These are phyloP conservation scores for Coregonus sp. DNA, from an alignment of 2,797 vertebrate genomes.

Conservation along the genomic window DNA sequence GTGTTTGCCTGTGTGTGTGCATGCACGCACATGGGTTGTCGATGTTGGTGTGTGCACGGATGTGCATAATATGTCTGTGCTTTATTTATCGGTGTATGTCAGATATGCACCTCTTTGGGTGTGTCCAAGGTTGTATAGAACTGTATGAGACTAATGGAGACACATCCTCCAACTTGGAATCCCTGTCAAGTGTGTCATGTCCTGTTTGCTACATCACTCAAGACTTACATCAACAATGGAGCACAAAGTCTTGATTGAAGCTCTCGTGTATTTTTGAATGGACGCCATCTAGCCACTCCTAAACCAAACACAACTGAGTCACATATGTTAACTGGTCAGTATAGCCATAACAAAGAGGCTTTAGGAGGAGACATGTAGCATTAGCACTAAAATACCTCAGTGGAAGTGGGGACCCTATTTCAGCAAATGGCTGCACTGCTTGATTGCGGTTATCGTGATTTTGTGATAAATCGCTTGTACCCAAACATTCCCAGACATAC, in stretches of 20 bases:
- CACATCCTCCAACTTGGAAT: conserved; percentile 61
- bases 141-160: conserved; percentile 48
- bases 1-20: not conserved
- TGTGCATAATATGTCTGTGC: conserved; percentile 22
- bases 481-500: conserved; percentile 41
- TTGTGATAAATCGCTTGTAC: conserved; percentile 56
- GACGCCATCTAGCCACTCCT: conserved; percentile 52
- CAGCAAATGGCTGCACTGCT: conserved; percentile 61
- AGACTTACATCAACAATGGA: conserved; percentile 61
- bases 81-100: too few species aligned
- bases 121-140: conserved; percentile 16
- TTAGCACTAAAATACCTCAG: conserved; percentile 61
- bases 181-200: conserved; percentile 62
- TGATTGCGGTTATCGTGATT: conserved; percentile 60
- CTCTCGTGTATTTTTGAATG: conserved; percentile 63
- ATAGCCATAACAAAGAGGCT: conserved; percentile 74
- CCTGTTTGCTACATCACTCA: conserved; percentile 58
- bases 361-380: conserved; percentile 63
- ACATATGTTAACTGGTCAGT: conserved; percentile 61
- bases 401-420: conserved; percentile 56
- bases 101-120: conserved; percentile 18
- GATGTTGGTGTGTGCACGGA: conserved; percentile 1
- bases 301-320: conserved; percentile 74
- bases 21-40: not conserved
- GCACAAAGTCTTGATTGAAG: conserved; percentile 57